Base-by-base conservation (phyloP, 2,113 vertebrate genomes). In the Rhinichthys klamathensis region DNA sequence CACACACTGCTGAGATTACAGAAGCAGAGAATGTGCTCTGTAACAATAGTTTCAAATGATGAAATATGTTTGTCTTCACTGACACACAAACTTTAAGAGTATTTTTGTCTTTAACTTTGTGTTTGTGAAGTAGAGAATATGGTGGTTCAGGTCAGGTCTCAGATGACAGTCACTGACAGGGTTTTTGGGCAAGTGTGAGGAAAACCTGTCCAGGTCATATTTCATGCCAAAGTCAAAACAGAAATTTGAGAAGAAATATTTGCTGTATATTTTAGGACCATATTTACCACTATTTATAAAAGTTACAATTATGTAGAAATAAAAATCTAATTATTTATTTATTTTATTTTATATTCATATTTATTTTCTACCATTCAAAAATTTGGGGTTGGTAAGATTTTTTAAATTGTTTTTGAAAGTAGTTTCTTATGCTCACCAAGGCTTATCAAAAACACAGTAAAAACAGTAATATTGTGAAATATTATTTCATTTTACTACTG, bases 61-160 rank as follows among this genome's bases (percentile, higher is more conserved):
- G 75, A 77, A 77, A 77, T 25, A 32, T 78, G 76, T 78, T 60
- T 78, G 49, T 76, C 30, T 30, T 56, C 49, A 54, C 49, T n/a
- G 21, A 35, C 2, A 7, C 63, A 27, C 27, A 67, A 32, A 67
- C 63, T 67, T 32, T 3, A 67, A 54, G 11, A 30, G 4, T 32
- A 3, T 54, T 35, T 54, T 54, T 32, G 16, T 60, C 21, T n/a
- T 12, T 38, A n/a, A 72, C 69, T 32, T 58, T 35, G 44, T 23
- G 44, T 25, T 15, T 25, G 7, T 27, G 38, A 75, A 49, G 44
- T 75, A 75, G n/a, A 51, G 72, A 51, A n/a, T 0, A 10, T 56
- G 16, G 16, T 23, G 18, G 16, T 32, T 35, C 74, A 56, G 4
- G 51, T 77, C 27, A 56, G 38, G 73, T 75, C 73, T 75, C 35